Base-by-base conservation (phyloP, 2,888 invertebrate genomes). In the Callyntrura guangdongensis region DNA sequence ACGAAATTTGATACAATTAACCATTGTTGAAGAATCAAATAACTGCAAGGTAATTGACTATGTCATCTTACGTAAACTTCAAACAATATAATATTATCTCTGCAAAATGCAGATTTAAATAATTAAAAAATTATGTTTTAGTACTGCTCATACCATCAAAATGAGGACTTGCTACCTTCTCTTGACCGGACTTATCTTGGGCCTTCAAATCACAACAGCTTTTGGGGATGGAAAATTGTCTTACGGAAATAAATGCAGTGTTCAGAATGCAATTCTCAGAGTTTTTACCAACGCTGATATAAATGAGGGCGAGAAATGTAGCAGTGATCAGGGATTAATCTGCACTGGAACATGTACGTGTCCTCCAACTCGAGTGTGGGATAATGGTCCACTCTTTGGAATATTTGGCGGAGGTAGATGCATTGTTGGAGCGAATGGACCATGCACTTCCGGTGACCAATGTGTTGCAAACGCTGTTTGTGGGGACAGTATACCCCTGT, bases 161-260 rank as follows among this genome's bases (percentile, higher is more conserved):
- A 69, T 69, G 69, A 17, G 4, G n/a, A n/a, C 17, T 6, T n/a
- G 17, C 5, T 12, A 69, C n/a, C n/a, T 69, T n/a, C 4, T 69
- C 0, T 6, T 69, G 5, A 25, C 20, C 14, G 69, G 69, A 45
- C 0, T 36, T n/a, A 6, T 69, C 1, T 45, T 69, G 36, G 69
- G 4, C 0, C 45, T 45, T 36, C 69, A 36, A n/a, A 27, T 5
- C 1, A 6, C 17, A 1, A 20, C 14, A 0, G 36, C 27, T 0
- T 4, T 14, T n/a, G 85, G 53, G 36, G 74, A 84, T 9, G 89
- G 89, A 20, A 49, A 12, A 14, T 59, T 89, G 20, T 47, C 53
- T 9, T 89, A 85, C 27, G 85, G 90, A 0, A 85, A 90, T n/a
- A 45, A 90, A 36, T 90, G 90, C 67, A 90, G 90, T 47, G 90